Conservation (phyloP, 2,797 vertebrate species). For the Sebastiscus albofasciatus region DNA sequence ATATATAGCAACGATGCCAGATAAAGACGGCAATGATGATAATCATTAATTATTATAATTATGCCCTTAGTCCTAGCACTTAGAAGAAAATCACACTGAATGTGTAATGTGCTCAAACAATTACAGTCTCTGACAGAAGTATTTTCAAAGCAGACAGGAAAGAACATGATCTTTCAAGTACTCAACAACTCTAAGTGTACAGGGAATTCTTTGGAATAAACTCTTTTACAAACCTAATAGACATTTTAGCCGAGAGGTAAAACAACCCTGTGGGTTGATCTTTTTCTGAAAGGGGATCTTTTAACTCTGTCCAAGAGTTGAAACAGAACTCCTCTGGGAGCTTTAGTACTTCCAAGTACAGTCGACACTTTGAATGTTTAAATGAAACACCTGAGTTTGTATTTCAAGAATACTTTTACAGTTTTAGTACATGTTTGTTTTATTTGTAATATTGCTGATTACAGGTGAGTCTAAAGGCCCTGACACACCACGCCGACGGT, state of each 20-base stretch:
- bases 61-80: conserved; percentile 4
- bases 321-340: conserved; percentile 4
- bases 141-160: conserved; percentile 26
- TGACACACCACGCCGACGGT: too few relatives aligned
- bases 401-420: not conserved
- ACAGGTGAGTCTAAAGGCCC: not conserved
- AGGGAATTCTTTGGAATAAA: conserved; percentile 22
- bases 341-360: not conserved
- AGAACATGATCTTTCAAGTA: conserved; percentile 24
- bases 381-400: not conserved
- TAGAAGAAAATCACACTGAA: conserved; percentile 8
- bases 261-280: conserved; percentile 1
- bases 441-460: not conserved
- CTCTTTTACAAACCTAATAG: not conserved
- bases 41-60: conserved; percentile 26
- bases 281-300: conserved; percentile 33
- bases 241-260: not conserved
- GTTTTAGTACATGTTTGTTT: not conserved
- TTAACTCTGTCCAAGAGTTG: conserved; percentile 10
- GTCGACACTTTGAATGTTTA: not conserved
- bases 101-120: conserved; percentile 15
- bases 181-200: not conserved
- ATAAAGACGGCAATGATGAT: not conserved
- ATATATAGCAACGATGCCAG: not conserved
- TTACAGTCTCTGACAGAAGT: not conserved